These are phyloP conservation scores for Diplodus puntazzo DNA, from an alignment of 2,797 vertebrate genomes.

Conservation along the genomic window DNA sequence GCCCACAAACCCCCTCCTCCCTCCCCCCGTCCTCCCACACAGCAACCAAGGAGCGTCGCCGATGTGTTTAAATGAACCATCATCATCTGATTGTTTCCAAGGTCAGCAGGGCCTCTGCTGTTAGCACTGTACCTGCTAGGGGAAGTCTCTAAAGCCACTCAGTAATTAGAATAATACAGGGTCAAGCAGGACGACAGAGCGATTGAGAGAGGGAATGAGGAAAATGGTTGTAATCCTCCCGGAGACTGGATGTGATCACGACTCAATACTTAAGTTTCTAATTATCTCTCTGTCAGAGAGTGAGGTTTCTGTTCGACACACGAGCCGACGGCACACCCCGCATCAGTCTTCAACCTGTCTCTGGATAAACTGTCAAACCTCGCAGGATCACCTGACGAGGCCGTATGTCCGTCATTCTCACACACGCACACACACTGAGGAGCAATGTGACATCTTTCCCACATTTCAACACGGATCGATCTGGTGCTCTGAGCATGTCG, in stretches of 20 bases:
- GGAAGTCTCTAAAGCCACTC: conserved; percentile 58
- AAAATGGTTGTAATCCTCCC: conserved; percentile 32
- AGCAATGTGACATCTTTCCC: conserved; percentile 15
- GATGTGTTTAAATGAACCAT: conserved; percentile 66
- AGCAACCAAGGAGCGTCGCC: conserved; percentile 22
- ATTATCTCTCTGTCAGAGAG: conserved; percentile 39
- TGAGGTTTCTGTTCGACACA: neutral
- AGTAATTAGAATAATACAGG: conserved; percentile 66
- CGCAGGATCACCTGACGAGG: neutral
- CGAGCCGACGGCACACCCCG: neutral
- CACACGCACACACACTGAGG: neutral
- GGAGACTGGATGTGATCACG: conserved; percentile 34
- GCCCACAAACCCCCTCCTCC: neutral
- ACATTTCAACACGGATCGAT: conserved; percentile 27
- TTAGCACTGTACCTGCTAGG: conserved; percentile 38
- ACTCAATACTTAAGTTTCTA: conserved; percentile 37
- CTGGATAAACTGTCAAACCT: conserved; percentile 17
- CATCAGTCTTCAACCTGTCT: conserved; percentile 23
- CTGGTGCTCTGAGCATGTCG: conserved; percentile 18
- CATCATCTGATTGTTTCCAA: conserved; percentile 57
- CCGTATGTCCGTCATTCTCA: neutral
- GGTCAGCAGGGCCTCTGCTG: conserved; percentile 54
- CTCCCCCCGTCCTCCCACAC: conserved; percentile 26
- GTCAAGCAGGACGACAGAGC: conserved; percentile 49
- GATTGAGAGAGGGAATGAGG: conserved; percentile 11